These are phyloP conservation scores for Noctua comes DNA, from an alignment of 2,888 invertebrate species.

Conservation along the genomic window DNA sequence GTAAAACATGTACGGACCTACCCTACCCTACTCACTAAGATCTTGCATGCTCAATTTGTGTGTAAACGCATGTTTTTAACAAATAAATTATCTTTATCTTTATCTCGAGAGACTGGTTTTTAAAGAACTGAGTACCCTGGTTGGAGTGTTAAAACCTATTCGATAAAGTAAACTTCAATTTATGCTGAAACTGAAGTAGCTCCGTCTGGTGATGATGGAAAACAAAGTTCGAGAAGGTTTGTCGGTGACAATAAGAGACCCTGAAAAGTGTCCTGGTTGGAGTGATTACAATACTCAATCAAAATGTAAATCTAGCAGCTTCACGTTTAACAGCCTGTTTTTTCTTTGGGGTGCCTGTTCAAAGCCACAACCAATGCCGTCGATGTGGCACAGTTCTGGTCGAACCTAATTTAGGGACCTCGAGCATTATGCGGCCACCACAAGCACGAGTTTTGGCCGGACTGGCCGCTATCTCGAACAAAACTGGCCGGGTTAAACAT, in stretches of 20 bases:
- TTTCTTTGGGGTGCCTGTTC: not conserved
- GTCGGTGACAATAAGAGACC: not conserved
- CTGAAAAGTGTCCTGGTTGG: not conserved
- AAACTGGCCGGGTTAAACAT: no score
- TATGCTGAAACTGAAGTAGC: not conserved
- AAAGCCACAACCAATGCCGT: not conserved
- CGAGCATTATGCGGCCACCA: no score
- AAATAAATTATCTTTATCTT: no score
- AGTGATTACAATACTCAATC: not conserved
- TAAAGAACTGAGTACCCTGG: not conserved
- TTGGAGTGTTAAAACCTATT: not conserved
- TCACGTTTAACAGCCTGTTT: not conserved
- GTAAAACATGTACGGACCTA: no score
- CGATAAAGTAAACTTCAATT: not conserved
- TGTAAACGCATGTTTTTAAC: no score
- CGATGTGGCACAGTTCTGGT: not conserved
- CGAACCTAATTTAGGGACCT: not conserved
- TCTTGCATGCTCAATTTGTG: no score
- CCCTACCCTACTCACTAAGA: no score
- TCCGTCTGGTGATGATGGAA: not conserved
- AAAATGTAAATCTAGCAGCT: not conserved
- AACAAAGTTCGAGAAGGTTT: not conserved
- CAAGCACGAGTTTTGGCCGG: no score
- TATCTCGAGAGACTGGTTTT: not conserved
- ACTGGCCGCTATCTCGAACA: no score